Base-by-base conservation (phyloP, 2,113 vertebrate species). In the Rhinichthys klamathensis region DNA sequence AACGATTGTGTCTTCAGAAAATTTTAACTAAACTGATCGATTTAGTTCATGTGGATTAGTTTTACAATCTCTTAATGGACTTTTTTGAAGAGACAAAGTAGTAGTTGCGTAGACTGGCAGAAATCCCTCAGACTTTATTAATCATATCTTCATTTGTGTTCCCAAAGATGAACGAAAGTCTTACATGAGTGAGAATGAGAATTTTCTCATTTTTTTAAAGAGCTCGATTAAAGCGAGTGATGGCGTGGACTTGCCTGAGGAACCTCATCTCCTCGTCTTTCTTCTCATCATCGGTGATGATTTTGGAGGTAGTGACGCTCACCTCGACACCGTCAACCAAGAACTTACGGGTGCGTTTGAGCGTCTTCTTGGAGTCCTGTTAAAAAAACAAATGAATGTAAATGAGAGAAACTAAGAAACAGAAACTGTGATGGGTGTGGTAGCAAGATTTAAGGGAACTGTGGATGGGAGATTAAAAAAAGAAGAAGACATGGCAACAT, bases 261-360 rank as follows among this genome's bases (percentile, higher is more conserved):
- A 98, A 99, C 74, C 98, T 92, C 97, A 98, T 99, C 91, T 99
- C 97, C 87, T 99, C 98, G 7, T 98, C 97, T 86, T 99, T 99
- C 94, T 98, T 98, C 92, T 99, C 97, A 56, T 99, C 98, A 0
- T 99, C 98, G 0, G 94, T 91, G 91, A 99, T 99, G 92, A 99
- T 97, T 94, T 99, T 99, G 0, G 97, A 98, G 35, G 98, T 99
- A 85, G 98, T 99, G 88, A 99, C 95, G 44, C 98, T 99, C 88
- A 99, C 97, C 91, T 98, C 95, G 3, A 99, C 96, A 0, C 98
- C 98, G 0, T 99, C 98, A 25, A 99, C 94, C 61, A 99, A 92
- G 85, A 96, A 99, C 91, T 91, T 97, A 89, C 98, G 95, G 2
- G 98, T 99, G 72, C 98, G 94, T n/a, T 98, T 99, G 88, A 99